Evolutionary conservation across 2,797 vertebrate genomes (phyloP).

Genomic region (Spatula versicolor): DNA sequence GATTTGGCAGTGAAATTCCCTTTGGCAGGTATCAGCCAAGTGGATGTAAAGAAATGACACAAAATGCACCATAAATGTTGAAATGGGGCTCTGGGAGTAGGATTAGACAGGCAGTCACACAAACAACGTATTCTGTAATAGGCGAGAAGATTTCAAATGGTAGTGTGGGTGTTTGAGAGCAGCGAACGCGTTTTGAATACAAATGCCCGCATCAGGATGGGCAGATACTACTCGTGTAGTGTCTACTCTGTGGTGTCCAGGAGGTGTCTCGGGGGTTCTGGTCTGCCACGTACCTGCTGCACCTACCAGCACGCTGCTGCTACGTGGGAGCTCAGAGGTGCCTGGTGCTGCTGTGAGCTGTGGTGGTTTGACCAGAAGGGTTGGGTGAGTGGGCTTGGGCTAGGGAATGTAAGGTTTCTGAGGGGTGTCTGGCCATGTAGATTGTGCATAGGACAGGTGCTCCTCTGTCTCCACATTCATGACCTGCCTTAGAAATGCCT

Average conservation of each 20-base stretch:
- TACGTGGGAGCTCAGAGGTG: neutral
- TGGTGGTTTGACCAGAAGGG: neutral
- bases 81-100: neutral
- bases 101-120: constrained; percentile 3
- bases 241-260: neutral
- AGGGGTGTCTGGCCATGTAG: neutral
- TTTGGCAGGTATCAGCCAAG: neutral
- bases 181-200: neutral
- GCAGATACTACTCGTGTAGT: neutral
- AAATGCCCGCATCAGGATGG: neutral
- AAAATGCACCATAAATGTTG: neutral
- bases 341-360: neutral
- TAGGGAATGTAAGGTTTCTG: neutral
- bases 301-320: neutral
- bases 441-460: neutral
- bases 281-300: neutral
- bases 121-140: neutral
- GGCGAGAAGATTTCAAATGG: neutral
- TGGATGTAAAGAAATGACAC: neutral
- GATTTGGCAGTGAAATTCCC: neutral
- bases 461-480: neutral
- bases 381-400: neutral
- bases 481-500: neutral
- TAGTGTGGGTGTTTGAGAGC: constrained; percentile 13
- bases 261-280: neutral